Conservation (phyloP, 2,797 vertebrate genomes). For the Netta rufina region DNA sequence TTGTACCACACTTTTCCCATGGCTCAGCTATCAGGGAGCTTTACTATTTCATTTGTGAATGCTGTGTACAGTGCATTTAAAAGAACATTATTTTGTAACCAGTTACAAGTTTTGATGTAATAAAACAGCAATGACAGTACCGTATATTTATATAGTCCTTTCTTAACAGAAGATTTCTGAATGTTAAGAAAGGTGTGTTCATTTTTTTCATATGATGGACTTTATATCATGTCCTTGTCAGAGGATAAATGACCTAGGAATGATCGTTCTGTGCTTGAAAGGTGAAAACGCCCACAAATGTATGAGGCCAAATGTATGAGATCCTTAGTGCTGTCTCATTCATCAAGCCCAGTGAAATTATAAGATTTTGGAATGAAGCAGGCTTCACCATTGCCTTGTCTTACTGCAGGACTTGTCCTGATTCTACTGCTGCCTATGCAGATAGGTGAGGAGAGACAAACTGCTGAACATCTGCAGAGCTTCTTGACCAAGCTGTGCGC, state of each 20-base stretch:
- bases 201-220: neutral
- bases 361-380: neutral
- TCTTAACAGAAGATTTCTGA: neutral
- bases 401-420: neutral
- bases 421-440: neutral
- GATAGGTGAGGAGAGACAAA: neutral
- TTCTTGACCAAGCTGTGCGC: neutral
- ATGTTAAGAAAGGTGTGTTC: neutral
- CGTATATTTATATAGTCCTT: slow-evolving; percentile 7
- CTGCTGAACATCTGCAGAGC: neutral
- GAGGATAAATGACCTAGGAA: neutral
- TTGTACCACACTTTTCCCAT: too few relatives aligned
- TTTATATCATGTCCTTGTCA: slow-evolving; percentile 9
- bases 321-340: neutral
- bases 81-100: too few relatives aligned
- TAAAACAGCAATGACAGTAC: neutral
- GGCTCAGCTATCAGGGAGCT: too few relatives aligned
- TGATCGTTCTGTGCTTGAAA: neutral
- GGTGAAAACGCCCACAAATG: slow-evolving; percentile 4
- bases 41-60: too few relatives aligned
- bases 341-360: neutral
- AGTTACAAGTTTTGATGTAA: neutral
- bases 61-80: too few relatives aligned
- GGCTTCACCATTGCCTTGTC: neutral
- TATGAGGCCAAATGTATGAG: neutral